These are phyloP conservation scores for Parambassis ranga DNA, from an alignment of 2,797 vertebrate species.

Conservation along the genomic window DNA sequence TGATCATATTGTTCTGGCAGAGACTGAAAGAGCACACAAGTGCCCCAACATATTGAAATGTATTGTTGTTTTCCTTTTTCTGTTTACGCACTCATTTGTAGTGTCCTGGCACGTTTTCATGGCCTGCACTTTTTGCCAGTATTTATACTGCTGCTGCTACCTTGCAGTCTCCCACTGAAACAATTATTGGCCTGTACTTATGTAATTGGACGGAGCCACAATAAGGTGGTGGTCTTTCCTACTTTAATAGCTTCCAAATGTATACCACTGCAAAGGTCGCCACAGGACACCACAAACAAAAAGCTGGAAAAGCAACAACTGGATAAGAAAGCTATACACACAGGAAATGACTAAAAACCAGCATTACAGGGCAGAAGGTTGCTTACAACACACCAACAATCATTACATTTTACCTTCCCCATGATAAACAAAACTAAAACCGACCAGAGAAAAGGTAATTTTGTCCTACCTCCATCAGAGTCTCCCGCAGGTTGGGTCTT, in stretches of 20 bases:
- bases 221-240: background rate
- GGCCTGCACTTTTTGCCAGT: too few species aligned
- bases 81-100: too few species aligned
- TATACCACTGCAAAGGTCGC: background rate
- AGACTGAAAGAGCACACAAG: too few species aligned
- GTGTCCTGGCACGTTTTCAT: too few species aligned
- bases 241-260: background rate
- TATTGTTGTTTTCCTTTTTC: too few species aligned
- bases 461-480: conserved; percentile 92
- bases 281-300: background rate
- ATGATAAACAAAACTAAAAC: background rate
- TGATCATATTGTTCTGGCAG: conserved; percentile 99
- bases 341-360: background rate
- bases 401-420: background rate
- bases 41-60: too few species aligned
- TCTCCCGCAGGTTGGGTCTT: conserved; percentile 91
- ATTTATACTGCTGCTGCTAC: background rate
- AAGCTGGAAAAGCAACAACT: background rate
- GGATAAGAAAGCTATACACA: background rate
- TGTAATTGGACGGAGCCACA: background rate
- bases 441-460: background rate
- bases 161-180: background rate
- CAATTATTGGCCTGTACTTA: background rate
- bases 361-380: background rate
- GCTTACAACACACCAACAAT: too few species aligned